Percentiles rank a stretch among this genome's conserved stretches.
phyloP scores from a whole-genome alignment of 2,888 invertebrate species.

The Ecliptopera silaceata region DNA sequence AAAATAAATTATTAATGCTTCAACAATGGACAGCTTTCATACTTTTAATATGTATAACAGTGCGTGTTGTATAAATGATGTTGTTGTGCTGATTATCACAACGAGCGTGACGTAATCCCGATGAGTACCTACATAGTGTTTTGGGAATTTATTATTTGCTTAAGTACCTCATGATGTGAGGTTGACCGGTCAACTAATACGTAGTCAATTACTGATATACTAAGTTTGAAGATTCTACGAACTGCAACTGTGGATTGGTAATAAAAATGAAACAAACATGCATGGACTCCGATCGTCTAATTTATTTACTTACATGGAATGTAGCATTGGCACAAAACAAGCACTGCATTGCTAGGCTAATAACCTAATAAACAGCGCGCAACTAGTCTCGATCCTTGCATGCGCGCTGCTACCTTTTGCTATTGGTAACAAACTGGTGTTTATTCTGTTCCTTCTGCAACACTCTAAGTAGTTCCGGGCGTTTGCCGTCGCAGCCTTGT shows the following conservation, averaged over 20 bases:
- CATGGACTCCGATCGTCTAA: conserved; percentile 4
- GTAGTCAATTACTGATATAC: too few relatives aligned
- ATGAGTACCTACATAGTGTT: too few relatives aligned
- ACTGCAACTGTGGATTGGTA: neutral
- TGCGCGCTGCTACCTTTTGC: conserved; percentile 35
- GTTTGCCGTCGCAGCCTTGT: conserved; percentile 50
- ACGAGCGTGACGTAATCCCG: too few relatives aligned
- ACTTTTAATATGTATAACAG: neutral
- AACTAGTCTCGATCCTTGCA: conserved; percentile 61
- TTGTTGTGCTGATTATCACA: neutral
- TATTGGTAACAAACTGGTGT: conserved; percentile 23
- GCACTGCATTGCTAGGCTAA: conserved; percentile 41
- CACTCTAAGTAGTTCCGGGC: conserved; percentile 60
- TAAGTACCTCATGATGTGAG: too few relatives aligned
- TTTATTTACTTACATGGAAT: conserved; percentile 21
- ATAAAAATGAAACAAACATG: neutral
- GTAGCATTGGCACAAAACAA: conserved; percentile 26
- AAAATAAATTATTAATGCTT: neutral
- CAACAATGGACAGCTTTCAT: neutral
- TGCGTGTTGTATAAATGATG: neutral
- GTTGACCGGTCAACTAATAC: too few relatives aligned
- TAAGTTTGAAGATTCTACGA: neutral
- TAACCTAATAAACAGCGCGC: conserved; percentile 51
- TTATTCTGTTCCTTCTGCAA: conserved; percentile 40
- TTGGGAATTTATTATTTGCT: too few relatives aligned